phyloP scores from a whole-genome alignment of 2,113 vertebrate genomes.

The Zootoca vivipara region DNA sequence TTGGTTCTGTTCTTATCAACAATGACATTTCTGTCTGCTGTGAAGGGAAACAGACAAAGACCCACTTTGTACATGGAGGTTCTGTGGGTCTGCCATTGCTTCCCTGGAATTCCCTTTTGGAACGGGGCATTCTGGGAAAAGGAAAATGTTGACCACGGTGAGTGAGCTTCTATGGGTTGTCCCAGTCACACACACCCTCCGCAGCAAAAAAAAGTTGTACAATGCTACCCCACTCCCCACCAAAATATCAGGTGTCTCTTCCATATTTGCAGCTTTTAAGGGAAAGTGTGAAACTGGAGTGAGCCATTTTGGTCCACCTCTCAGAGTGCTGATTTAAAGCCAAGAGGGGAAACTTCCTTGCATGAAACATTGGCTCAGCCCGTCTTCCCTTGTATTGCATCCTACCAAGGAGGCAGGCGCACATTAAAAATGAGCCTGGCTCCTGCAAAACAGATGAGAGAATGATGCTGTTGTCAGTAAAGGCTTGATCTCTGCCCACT shows the following conservation, averaged over 20 bases:
- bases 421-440: fast-evolving
- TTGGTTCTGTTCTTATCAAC: neutral
- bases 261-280: neutral
- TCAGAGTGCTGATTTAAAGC: neutral
- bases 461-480: neutral
- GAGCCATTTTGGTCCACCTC: neutral
- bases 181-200: too few relatives aligned
- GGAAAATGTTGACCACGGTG: too few relatives aligned
- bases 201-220: too few relatives aligned
- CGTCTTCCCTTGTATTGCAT: too few relatives aligned
- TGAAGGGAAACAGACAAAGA: neutral
- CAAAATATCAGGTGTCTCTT: too few relatives aligned
- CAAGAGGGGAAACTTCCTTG: neutral
- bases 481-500: neutral
- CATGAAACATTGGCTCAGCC: too few relatives aligned
- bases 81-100: neutral
- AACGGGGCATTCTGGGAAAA: too few relatives aligned
- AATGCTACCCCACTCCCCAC: neutral
- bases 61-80: neutral
- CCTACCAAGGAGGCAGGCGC: neutral
- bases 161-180: too few relatives aligned
- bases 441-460: neutral
- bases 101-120: too few relatives aligned
- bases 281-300: neutral
- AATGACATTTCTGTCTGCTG: neutral